These are phyloP conservation scores for Melanaphis sacchari DNA, from an alignment of 1,140 invertebrate genomes.

Conservation along the genomic window DNA sequence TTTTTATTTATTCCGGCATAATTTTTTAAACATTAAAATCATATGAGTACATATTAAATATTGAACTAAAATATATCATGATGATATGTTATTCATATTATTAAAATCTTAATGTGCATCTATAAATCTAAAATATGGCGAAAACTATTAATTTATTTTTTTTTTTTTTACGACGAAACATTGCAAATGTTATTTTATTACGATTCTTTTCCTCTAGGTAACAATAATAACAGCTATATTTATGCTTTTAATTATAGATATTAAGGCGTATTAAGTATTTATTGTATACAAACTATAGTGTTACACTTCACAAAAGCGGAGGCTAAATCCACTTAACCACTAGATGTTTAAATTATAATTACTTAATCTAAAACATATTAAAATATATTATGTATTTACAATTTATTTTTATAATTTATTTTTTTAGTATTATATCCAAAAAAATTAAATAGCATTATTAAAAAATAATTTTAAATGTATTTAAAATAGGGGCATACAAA, in stretches of 20 bases:
- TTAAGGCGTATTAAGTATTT: no score
- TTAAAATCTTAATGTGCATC: background rate
- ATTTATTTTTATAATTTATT: background rate
- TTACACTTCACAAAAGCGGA: no score
- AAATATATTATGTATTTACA: background rate
- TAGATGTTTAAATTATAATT: background rate
- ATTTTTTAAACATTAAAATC: background rate
- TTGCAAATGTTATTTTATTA: background rate
- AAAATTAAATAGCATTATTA: background rate
- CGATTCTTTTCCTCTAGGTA: background rate
- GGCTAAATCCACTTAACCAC: no score
- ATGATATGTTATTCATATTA: background rate
- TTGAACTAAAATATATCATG: background rate
- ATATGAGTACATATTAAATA: background rate
- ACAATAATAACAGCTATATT: background rate
- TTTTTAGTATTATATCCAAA: background rate
- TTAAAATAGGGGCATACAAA: background rate
- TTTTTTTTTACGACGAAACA: background rate
- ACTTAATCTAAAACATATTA: no score
- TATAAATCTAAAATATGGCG: background rate
- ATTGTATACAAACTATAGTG: background rate
- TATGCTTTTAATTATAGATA: background rate
- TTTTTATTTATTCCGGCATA: background rate
- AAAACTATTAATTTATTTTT: no score
- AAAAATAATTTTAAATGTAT: background rate